phyloP scores from a whole-genome alignment of 2,113 vertebrate species.

The Alethe castanea region DNA sequence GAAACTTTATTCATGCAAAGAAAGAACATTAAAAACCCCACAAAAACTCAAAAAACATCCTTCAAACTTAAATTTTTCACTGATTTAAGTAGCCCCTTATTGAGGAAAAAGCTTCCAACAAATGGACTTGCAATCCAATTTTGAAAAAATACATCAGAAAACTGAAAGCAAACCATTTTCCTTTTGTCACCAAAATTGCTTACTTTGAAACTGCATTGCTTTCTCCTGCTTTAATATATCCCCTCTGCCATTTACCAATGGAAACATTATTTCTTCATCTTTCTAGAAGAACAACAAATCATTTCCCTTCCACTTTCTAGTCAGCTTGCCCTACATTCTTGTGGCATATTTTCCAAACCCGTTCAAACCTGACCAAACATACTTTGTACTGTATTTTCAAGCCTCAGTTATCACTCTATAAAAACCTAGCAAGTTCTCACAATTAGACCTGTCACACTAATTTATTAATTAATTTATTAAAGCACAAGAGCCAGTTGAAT shows the following conservation, averaged over 20 bases:
- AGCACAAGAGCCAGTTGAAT: background rate
- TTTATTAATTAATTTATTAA: background rate
- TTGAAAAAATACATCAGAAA: background rate
- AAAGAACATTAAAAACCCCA: background rate
- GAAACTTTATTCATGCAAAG: background rate
- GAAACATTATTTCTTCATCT: background rate
- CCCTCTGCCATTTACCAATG: background rate
- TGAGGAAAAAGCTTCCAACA: background rate
- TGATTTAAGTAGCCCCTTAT: background rate
- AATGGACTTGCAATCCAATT: background rate
- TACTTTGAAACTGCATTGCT: background rate
- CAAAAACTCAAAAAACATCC: background rate
- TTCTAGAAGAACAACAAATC: background rate
- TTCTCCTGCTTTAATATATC: background rate
- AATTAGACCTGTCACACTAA: background rate
- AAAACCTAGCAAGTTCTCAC: background rate
- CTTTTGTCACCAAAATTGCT: conserved; percentile 22
- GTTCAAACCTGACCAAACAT: background rate
- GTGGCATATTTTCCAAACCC: background rate
- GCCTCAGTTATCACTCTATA: background rate
- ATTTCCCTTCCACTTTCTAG: background rate
- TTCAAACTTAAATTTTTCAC: background rate
- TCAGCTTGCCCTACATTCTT: background rate
- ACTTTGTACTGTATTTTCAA: background rate
- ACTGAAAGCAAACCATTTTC: background rate